Evolutionary conservation across 2,113 vertebrate species (phyloP), one percentile per base, ranked within the genome.

Genomic region (Muntiacus reevesi): DNA sequence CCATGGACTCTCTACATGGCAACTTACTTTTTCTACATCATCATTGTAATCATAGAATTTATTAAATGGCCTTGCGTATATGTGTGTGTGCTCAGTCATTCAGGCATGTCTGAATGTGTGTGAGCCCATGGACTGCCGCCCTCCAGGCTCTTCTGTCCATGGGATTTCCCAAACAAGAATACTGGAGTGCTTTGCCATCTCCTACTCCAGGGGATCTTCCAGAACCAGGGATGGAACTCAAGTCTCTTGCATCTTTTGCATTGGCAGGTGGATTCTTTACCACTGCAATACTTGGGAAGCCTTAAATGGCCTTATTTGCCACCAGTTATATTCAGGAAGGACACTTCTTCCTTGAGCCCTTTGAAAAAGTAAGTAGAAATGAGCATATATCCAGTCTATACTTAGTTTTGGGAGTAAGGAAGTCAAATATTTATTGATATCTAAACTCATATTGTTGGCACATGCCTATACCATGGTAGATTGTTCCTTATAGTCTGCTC

Each of bases 11-110:
- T 78, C 43, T 87, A 60, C 30, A 45, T 79, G 45, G 40, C n/a
- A 87, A 47, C 6, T 47, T 50, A 50, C 19, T 71, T 96, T 84
- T 93, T 86, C 57, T 54, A 47, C n/a, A 74, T 93, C 15, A 87
- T 19, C 12, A 30, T 62, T 81, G 5, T 86, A 89, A 91, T 78
- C n/a, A 16, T 30, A 91, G 11, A 27, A 27, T 52, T 89, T 89
- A 52, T n/a, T 52, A 30, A 60, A 57, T 89, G n/a, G 9, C 2
- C 21, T 14, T 14, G 23, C 0, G 1, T 76, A 43, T 25, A 40
- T 12, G 19, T 0, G 0, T 71, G 67, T 76, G 71, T 76, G 23
- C 36, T 76, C 71, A 76, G 71, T 76, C 71, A 74, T 40, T 74
- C 10, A 40, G 36, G 19, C 36, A 27, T 76, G 21, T 43, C 36